phyloP scores from a whole-genome alignment of 2,113 vertebrate species.

The Scomber colias region DNA sequence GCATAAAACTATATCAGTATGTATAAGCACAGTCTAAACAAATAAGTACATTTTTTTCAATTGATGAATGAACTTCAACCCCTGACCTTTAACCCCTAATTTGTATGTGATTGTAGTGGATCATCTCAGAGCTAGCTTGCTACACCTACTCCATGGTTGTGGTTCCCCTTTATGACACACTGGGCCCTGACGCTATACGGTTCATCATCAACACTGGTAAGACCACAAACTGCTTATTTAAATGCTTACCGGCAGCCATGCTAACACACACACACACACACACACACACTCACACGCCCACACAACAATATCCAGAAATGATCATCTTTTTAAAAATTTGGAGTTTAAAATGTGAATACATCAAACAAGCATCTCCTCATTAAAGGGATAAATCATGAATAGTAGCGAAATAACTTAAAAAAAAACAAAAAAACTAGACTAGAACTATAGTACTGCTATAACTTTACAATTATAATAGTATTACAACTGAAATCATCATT shows the following conservation, averaged over 20 bases:
- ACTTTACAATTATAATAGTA: no score
- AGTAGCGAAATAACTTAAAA: neutral
- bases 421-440: no score
- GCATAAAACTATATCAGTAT: no score
- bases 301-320: neutral
- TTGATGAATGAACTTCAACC: neutral
- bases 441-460: no score
- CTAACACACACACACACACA: neutral
- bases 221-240: constrained; percentile 6
- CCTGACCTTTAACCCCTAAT: constrained; percentile 13
- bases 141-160: constrained; percentile 99
- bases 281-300: neutral
- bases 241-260: neutral
- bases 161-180: constrained; percentile 96
- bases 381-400: neutral
- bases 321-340: neutral
- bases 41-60: neutral
- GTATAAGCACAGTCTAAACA: neutral
- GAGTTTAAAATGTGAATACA: neutral
- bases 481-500: neutral
- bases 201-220: constrained; percentile 98
- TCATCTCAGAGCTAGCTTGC: constrained; percentile 97
- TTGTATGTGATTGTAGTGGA: constrained; percentile 88
- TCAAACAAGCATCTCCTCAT: neutral
- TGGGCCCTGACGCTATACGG: constrained; percentile 93